Evolutionary conservation across 2,888 invertebrate genomes (phyloP).

Genomic region (Notodonta dromedarius): DNA sequence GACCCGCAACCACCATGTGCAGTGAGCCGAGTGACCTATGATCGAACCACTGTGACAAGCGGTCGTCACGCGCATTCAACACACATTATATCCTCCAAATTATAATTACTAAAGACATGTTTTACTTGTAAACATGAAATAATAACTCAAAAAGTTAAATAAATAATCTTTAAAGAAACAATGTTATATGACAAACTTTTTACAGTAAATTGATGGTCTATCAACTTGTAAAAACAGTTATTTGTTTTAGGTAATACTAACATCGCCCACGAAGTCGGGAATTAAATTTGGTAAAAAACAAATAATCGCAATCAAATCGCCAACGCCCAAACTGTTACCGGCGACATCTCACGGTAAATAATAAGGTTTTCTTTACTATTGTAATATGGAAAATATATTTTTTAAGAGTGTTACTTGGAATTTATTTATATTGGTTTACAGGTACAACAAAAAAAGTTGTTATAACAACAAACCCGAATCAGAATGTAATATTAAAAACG

Average conservation of each 20-base stretch:
- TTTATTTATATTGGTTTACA: conserved; percentile 14
- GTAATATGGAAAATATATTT: neutral
- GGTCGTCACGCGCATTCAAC: no score
- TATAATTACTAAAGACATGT: no score
- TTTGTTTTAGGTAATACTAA: conserved; percentile 65
- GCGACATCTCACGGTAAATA: conserved; percentile 76
- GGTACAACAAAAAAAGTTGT: conserved; percentile 62
- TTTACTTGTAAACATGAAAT: no score
- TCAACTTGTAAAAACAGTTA: no score
- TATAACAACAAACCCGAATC: conserved; percentile 55
- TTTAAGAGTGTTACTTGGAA: neutral
- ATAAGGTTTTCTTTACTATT: neutral
- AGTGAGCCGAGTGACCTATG: no score
- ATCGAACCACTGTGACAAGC: no score
- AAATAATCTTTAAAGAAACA: no score
- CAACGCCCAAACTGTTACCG: conserved; percentile 89
- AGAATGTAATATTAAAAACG: conserved; percentile 66
- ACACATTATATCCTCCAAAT: no score
- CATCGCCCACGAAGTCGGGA: conserved; percentile 74
- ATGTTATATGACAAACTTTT: no score
- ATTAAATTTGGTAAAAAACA: conserved; percentile 64
- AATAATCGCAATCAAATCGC: conserved; percentile 83
- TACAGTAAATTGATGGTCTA: no score
- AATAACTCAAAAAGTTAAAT: no score
- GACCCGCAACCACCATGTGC: no score